These are phyloP conservation scores for Periophthalmus magnuspinnatus DNA, from an alignment of 2,797 vertebrate species.

Conservation along the genomic window DNA sequence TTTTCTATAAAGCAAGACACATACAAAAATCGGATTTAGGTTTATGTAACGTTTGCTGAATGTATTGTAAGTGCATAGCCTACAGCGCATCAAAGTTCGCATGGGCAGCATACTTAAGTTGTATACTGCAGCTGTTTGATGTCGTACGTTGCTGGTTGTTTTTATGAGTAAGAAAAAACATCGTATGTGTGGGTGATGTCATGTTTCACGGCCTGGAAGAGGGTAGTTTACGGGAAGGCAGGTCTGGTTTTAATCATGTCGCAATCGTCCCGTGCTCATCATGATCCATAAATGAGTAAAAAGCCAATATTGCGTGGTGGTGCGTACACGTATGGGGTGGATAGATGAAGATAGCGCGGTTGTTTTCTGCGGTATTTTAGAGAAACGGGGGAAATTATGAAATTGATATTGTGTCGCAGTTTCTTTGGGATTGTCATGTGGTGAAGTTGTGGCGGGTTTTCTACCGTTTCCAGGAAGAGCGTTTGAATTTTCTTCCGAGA, in stretches of 20 bases:
- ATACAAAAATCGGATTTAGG: neutral
- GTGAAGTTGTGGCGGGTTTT: slow-evolving; percentile 82
- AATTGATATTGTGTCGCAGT: slow-evolving; percentile 65
- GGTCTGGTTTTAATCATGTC: slow-evolving; percentile 60
- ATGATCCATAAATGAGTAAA: slow-evolving; percentile 2
- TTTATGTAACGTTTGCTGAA: neutral
- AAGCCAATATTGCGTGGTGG: slow-evolving; percentile 21
- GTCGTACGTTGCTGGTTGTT: neutral
- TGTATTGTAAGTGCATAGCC: neutral
- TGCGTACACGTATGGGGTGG: neutral
- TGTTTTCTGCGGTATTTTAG: too few relatives aligned
- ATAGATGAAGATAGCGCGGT: too few relatives aligned
- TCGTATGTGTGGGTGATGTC: slow-evolving; percentile 66
- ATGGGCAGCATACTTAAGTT: slow-evolving; percentile 27
- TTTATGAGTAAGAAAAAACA: neutral
- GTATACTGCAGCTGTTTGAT: slow-evolving; percentile 1
- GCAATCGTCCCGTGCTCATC: slow-evolving; percentile 57
- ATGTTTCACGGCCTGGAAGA: slow-evolving; percentile 63
- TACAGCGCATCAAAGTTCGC: slow-evolving; percentile 35
- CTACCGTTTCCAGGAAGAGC: slow-evolving; percentile 80
- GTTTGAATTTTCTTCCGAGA: slow-evolving; percentile 75
- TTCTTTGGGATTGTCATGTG: slow-evolving; percentile 77
- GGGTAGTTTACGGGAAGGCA: slow-evolving; percentile 61
- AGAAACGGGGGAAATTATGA: neutral
- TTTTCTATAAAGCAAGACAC: neutral